phyloP scores from a whole-genome alignment of 1,140 invertebrate genomes.

The Drosophila suzukii region DNA sequence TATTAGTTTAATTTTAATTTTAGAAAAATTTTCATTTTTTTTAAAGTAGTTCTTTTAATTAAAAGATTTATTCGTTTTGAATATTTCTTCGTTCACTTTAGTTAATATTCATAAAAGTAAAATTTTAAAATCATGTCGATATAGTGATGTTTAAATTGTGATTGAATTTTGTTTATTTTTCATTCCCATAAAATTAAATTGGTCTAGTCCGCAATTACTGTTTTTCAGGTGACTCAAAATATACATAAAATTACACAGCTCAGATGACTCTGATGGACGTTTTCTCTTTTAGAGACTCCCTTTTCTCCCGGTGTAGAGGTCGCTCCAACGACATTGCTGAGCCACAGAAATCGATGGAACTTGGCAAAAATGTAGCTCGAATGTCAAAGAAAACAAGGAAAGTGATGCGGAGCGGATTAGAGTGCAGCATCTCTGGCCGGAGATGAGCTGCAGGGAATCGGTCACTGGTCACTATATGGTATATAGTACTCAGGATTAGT shows the following conservation, averaged over 20 bases:
- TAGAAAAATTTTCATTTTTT: too few species aligned
- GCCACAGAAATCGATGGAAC: constrained; percentile 48
- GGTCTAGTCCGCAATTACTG: too few species aligned
- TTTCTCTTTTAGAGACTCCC: too few species aligned
- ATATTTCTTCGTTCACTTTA: too few species aligned
- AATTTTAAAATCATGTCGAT: too few species aligned
- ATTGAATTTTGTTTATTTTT: too few species aligned
- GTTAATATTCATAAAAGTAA: too few species aligned
- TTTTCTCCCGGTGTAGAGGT: constrained; percentile 9
- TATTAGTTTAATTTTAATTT: too few species aligned
- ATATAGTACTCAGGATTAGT: constrained; percentile 27
- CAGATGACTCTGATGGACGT: not conserved
- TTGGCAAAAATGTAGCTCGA: constrained; percentile 71
- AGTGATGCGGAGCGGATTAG: constrained; percentile 68
- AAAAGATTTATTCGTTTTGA: too few species aligned
- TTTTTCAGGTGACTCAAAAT: not conserved
- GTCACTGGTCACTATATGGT: constrained; percentile 10
- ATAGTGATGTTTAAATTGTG: too few species aligned
- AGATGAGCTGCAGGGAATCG: constrained; percentile 40
- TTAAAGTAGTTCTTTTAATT: too few species aligned
- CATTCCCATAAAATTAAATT: too few species aligned
- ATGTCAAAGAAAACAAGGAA: constrained; percentile 79
- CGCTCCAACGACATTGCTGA: not conserved
- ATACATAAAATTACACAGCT: not conserved
- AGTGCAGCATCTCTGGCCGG: constrained; percentile 47